phyloP scores from a whole-genome alignment of 2,113 vertebrate species.

The Neolamprologus longior region DNA sequence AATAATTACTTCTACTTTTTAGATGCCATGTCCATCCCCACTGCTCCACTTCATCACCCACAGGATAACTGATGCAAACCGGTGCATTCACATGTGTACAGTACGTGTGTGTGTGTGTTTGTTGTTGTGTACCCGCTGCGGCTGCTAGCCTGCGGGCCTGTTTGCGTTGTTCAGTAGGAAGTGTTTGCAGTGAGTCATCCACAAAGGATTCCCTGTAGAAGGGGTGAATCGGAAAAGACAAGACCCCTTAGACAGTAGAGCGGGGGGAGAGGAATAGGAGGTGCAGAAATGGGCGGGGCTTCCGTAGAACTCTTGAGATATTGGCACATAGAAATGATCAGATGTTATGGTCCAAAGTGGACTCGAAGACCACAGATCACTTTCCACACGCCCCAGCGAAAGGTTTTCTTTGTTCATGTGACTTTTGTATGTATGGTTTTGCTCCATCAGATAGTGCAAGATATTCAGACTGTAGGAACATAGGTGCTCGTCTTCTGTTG shows the following conservation, averaged over 20 bases:
- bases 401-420: not conserved
- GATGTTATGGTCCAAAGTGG: not conserved
- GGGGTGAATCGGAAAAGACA: slow-evolving; percentile 54
- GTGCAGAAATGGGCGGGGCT: not conserved
- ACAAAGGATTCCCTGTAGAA: slow-evolving; percentile 82
- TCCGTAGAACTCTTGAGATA: not conserved
- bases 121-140: slow-evolving; percentile 3
- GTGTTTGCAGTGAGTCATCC: slow-evolving; percentile 78
- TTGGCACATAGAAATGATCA: not conserved
- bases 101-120: not conserved
- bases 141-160: slow-evolving; percentile 60
- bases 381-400: not conserved
- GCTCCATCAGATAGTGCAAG: not conserved
- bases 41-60: slow-evolving; percentile 20
- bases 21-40: slow-evolving; percentile 30
- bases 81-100: not conserved
- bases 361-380: not conserved
- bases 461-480: not conserved
- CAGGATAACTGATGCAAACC: slow-evolving; percentile 63
- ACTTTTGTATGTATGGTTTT: not conserved
- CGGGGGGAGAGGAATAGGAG: not conserved
- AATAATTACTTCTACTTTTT: slow-evolving; percentile 57
- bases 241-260: slow-evolving; percentile 33
- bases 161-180: slow-evolving; percentile 66
- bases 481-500: slow-evolving; percentile 7